Base-by-base conservation (phyloP, 2,888 invertebrate species). In the Prosopocoilus inquinatus region DNA sequence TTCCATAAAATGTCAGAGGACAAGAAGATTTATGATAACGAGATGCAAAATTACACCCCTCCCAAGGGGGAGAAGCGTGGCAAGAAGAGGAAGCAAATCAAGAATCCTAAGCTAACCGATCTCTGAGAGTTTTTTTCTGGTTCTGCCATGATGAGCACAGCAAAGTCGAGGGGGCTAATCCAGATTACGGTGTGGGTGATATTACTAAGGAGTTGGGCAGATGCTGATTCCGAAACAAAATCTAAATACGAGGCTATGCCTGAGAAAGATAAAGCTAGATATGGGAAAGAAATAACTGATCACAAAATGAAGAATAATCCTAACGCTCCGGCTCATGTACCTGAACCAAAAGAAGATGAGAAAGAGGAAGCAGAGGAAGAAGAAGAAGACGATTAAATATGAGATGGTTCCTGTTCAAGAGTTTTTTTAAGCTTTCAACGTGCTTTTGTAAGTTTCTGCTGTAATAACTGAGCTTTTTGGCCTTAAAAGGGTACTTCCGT, bases 1-100 rank as follows among this genome's bases (percentile, higher is more conserved):
- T 99, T 99, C 86, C 96, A 97, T 75, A 97, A 97, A 76, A 93
- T 99, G 94, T 98, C 99, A 1, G 96, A 96, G 72, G 99, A 99
- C 80, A 98, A 97, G 83, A 89, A 89, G 75, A 85, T 99, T 66
- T 99, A 96, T 78, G 95, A 97, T 72, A 80, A 87, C 62, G 98
- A 99, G 81, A 98, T 98, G 97, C 89, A 91, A 74, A 91, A 85
- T 74, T 97, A 97, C 80, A 90, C 90, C 70, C 96, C 96, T 60
- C 91, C 94, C 47, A 92, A 92, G 72, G 93, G 92, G 65, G 89
- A 91, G 71, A 82, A 85, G 70, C 84, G 90, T 67, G 91, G 93
- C 67, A 90, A 93, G 82, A 92, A 94, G 78, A 86, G 93, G 78
- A 94, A 94, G 80, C 90, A 92, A 76, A 84, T 87, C 70, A 97